These are phyloP conservation scores for Camponotus fellah DNA, from an alignment of 2,888 invertebrate species.

Conservation along the genomic window DNA sequence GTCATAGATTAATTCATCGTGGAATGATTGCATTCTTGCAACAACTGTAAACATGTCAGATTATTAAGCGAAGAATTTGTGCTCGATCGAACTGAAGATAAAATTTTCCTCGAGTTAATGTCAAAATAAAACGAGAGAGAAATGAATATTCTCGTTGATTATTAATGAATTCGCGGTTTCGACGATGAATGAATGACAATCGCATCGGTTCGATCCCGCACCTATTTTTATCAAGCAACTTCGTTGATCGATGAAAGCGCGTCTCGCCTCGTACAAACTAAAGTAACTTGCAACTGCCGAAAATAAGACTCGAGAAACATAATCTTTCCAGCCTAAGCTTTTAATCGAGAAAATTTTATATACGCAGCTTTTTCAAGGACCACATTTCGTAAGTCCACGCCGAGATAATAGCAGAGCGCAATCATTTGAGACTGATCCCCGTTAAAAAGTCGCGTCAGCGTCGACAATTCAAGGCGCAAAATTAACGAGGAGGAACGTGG, in stretches of 20 bases:
- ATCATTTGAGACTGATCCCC: constrained; percentile 68
- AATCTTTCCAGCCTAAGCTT: constrained; percentile 71
- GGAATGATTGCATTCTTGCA: neutral
- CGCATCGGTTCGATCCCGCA: constrained; percentile 42
- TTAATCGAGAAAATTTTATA: constrained; percentile 52
- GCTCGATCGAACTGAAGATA: constrained; percentile 3
- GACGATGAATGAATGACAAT: neutral
- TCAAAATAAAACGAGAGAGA: constrained; percentile 33
- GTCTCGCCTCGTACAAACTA: constrained; percentile 19
- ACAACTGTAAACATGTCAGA: constrained; percentile 3
- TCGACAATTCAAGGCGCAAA: constrained; percentile 30
- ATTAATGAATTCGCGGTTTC: constrained; percentile 35
- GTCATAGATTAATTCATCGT: neutral
- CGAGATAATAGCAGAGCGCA: constrained; percentile 53
- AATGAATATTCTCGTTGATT: constrained; percentile 18
- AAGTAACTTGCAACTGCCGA: constrained; percentile 71
- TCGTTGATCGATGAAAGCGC: constrained; percentile 16
- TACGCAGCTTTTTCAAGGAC: constrained; percentile 47
- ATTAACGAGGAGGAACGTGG: constrained; percentile 14
- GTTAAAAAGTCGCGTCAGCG: constrained; percentile 48
- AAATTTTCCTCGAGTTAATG: constrained; percentile 30
- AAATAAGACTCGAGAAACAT: constrained; percentile 80
- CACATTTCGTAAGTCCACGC: constrained; percentile 48
- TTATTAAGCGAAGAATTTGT: neutral
- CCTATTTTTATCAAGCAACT: neutral